Base-by-base conservation (phyloP, 1,140 invertebrate genomes). In the Drosophila tani region DNA sequence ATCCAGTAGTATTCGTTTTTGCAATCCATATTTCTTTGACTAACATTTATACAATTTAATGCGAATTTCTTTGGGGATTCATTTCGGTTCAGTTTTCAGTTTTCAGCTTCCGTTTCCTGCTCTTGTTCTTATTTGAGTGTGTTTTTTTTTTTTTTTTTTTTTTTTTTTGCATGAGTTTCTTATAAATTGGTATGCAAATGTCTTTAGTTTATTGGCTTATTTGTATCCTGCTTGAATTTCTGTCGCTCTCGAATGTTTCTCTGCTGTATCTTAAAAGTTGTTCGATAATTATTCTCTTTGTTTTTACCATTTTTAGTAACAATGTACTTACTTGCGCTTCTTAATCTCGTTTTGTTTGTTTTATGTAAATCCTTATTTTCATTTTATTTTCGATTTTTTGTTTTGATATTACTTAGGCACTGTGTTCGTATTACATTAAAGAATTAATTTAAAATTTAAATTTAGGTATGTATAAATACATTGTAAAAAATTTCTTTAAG, bases 371-470 rank as follows among this genome's bases (percentile, higher is more conserved):
- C 56, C 76, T 74, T 80, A 79, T 74, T 73, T 80, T 64, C 58
- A 58, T 82, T 82, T 71, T 79, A 50, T 77, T 78, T 63, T 64
- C 49, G 67, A 60, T 65, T 82, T 82, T 81, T 79, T 77, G 73
- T 85, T 87, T 92, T 92, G 91, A 92, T 90, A 90, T 92, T 92
- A 92, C 91, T 92, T 92, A 92, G 91, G 91, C 91, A 92, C 91
- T 92, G 91, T 92, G 91, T 92, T 92, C 91, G 90, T 92, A 92
- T 92, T 92, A 92, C 83, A 92, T 91, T 92, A 92, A 92, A 91
- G 82, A 91, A 86, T 91, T 91, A 91, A 90, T 90, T 90, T 79
- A 90, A 90, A 90, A 90, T 90, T 85, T 90, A 85, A 90, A 90
- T 90, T 90, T 90, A 90, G 85, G 85, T 90, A 90, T 90, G 85